A percentile compares a stretch with the other conserved stretches of the same genome.
These are phyloP conservation scores for Subacronicta megacephala DNA, from an alignment of 2,888 invertebrate species.

Conservation along the genomic window DNA sequence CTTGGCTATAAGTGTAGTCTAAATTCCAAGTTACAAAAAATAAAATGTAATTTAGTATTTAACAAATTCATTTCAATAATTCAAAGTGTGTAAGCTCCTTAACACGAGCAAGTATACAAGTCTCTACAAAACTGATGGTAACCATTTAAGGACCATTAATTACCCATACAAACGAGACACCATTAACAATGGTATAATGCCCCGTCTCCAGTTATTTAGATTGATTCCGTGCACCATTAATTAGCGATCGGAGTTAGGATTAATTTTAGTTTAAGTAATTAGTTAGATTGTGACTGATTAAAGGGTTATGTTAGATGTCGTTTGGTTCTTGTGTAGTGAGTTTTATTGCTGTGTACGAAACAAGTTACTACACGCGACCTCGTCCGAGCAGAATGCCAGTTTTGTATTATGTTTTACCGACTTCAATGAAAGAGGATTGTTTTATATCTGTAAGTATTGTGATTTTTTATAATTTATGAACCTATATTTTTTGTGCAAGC, in stretches of 20 bases:
- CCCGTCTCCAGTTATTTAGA: conserved; percentile 56
- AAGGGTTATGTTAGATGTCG: conserved; percentile 1
- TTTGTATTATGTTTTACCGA: too few species aligned
- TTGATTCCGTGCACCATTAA: conserved; percentile 54
- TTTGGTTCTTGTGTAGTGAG: background rate
- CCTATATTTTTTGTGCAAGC: too few species aligned
- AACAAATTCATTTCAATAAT: background rate
- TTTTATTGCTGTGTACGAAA: too few species aligned
- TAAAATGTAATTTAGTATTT: too few species aligned
- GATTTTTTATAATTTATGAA: too few species aligned
- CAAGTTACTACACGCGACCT: too few species aligned
- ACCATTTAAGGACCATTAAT: conserved; percentile 66
- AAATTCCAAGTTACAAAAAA: too few species aligned
- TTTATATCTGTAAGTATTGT: too few species aligned
- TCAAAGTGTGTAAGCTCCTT: conserved; percentile 40
- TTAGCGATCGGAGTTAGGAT: conserved; percentile 47
- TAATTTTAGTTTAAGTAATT: conserved; percentile 53
- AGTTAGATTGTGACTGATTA: conserved; percentile 30
- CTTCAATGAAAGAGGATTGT: too few species aligned
- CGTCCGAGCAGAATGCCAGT: too few species aligned
- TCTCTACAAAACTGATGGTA: conserved; percentile 61
- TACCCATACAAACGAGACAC: conserved; percentile 65
- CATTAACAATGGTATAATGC: conserved; percentile 66
- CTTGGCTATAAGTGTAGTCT: too few species aligned
- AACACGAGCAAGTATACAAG: conserved; percentile 49